These are phyloP conservation scores for Amblyjoppa fuscipennis DNA, from an alignment of 2,888 invertebrate genomes.

Conservation along the genomic window DNA sequence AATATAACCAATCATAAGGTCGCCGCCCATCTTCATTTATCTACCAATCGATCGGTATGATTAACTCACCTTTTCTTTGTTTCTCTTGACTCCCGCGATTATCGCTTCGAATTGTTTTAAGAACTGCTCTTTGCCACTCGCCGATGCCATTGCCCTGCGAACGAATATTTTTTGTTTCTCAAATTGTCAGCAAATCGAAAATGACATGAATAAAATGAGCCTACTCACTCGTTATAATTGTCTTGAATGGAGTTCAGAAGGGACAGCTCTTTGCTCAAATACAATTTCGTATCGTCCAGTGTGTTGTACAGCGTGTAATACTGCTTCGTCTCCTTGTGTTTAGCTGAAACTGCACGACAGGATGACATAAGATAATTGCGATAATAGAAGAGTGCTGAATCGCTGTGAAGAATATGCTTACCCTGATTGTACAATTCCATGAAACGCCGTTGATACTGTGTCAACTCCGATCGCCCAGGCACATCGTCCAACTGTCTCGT, in stretches of 20 bases:
- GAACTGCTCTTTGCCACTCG: constrained; percentile 94
- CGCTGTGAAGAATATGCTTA: constrained; percentile 77
- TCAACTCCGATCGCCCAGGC: constrained; percentile 96
- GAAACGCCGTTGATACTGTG: constrained; percentile 98
- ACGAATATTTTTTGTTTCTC: constrained; percentile 36
- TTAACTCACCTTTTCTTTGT: constrained; percentile 90
- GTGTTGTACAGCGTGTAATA: constrained; percentile 98
- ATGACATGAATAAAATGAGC: constrained; percentile 8
- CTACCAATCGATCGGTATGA: not conserved
- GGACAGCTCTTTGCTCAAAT: constrained; percentile 96
- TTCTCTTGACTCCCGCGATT: constrained; percentile 95
- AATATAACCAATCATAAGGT: too few relatives aligned
- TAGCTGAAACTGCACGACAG: constrained; percentile 91
- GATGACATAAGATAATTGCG: not conserved
- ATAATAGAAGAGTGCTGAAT: not conserved
- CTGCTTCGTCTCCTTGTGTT: constrained; percentile 98
- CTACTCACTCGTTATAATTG: constrained; percentile 93
- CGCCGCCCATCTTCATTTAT: too few relatives aligned
- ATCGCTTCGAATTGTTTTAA: constrained; percentile 96
- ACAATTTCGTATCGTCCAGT: constrained; percentile 96
- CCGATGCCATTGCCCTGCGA: constrained; percentile 92
- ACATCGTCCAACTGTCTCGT: constrained; percentile 96
- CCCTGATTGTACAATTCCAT: constrained; percentile 98
- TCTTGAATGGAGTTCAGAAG: constrained; percentile 95
- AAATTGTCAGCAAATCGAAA: not conserved